Conservation (phyloP, 2,888 invertebrate genomes). For the Resseliella maxima region DNA sequence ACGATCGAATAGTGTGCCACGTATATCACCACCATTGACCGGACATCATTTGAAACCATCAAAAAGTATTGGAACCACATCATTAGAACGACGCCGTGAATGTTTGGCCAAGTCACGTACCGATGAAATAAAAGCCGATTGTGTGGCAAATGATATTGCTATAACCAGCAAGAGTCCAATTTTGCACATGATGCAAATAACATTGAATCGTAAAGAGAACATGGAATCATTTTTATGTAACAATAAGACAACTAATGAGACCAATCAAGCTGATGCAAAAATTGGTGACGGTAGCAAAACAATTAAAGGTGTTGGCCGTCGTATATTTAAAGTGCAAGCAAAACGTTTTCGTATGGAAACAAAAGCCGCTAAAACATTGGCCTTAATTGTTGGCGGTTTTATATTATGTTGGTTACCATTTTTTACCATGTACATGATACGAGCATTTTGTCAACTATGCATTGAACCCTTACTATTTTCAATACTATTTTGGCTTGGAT, state of each 20-base stretch:
- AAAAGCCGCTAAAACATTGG: constrained; percentile 95
- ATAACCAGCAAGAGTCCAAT: constrained; percentile 56
- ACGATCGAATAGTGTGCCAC: constrained; percentile 70
- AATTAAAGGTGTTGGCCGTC: constrained; percentile 80
- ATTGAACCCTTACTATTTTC: constrained; percentile 89
- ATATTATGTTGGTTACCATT: constrained; percentile 97
- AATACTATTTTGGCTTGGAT: constrained; percentile 96
- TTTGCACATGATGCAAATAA: constrained; percentile 57
- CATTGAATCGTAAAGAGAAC: constrained; percentile 71
- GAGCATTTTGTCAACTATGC: constrained; percentile 88
- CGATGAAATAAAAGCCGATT: constrained; percentile 36
- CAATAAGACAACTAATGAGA: constrained; percentile 67
- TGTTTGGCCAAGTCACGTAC: constrained; percentile 36
- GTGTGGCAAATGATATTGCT: background rate
- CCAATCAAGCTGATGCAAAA: background rate
- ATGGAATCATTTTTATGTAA: constrained; percentile 65
- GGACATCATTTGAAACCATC: constrained; percentile 57
- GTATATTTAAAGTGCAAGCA: constrained; percentile 90
- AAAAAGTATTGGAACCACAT: constrained; percentile 51
- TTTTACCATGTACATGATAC: constrained; percentile 92
- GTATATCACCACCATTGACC: constrained; percentile 69
- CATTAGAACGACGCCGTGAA: constrained; percentile 46
- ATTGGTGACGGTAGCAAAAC: constrained; percentile 62
- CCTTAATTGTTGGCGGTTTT: constrained; percentile 97
- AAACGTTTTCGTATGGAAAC: constrained; percentile 95